Evolutionary conservation across 2,888 invertebrate genomes (phyloP).

Genomic region (Acheta domesticus): DNA sequence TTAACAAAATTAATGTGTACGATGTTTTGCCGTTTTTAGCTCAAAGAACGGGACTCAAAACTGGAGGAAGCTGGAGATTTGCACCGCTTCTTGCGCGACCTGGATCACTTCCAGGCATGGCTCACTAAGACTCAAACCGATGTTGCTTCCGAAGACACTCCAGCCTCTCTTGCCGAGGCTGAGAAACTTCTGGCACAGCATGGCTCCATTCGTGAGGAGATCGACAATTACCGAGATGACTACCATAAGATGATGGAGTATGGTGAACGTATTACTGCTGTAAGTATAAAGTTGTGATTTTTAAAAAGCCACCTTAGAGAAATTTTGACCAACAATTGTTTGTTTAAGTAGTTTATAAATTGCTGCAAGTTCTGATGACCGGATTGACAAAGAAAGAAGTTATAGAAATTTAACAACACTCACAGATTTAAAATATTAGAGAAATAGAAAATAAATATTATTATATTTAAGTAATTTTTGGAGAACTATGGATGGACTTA

Average conservation of each 20-base stretch:
- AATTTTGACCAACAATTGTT: neutral
- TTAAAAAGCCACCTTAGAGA: too few species aligned
- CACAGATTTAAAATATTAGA: too few species aligned
- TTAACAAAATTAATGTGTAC: too few species aligned
- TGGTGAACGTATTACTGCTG: conserved; percentile 88
- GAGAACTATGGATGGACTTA: too few species aligned
- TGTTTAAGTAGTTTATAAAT: neutral
- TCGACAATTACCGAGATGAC: conserved; percentile 97
- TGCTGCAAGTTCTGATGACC: too few species aligned
- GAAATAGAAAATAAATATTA: too few species aligned
- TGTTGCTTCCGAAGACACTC: conserved; percentile 94
- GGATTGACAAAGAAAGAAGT: too few species aligned
- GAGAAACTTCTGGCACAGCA: conserved; percentile 96
- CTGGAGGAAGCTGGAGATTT: conserved; percentile 98
- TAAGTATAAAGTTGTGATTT: conserved; percentile 45
- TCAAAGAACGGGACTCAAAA: conserved; percentile 96
- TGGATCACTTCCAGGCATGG: conserved; percentile 99
- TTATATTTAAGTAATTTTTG: too few species aligned
- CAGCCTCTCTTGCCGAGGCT: conserved; percentile 89
- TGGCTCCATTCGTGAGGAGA: conserved; percentile 97
- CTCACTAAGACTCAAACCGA: conserved; percentile 98
- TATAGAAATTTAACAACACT: too few species aligned
- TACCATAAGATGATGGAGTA: conserved; percentile 99
- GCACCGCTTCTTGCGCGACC: conserved; percentile 94
- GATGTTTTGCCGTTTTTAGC: conserved; percentile 49